Conservation (phyloP, 2,113 vertebrate species). For the Callipepla californica region DNA sequence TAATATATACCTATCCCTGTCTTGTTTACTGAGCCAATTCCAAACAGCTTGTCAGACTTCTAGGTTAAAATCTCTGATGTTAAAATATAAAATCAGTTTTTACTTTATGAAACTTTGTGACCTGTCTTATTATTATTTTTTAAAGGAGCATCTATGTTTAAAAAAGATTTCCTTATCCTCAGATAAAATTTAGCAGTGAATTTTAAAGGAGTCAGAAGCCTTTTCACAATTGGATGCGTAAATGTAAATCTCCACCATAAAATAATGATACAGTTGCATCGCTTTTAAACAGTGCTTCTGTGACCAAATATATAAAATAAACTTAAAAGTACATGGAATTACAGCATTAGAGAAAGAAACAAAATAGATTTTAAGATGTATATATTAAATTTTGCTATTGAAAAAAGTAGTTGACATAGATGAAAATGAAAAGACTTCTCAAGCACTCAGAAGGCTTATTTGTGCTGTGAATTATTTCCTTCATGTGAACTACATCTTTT, state of each 20-base stretch:
- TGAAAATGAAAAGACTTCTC: not conserved
- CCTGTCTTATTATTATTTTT: not conserved
- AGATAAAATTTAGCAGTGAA: not conserved
- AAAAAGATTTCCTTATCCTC: not conserved
- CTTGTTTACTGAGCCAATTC: not conserved
- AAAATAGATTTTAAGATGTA: not conserved
- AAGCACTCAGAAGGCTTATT: not conserved
- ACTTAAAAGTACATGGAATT: not conserved
- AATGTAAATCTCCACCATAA: not conserved
- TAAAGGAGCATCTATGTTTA: not conserved
- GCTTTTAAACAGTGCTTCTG: not conserved
- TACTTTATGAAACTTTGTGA: not conserved
- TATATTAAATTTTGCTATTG: not conserved
- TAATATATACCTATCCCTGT: not conserved
- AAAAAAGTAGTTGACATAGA: not conserved
- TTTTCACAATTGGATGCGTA: not conserved
- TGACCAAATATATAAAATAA: not conserved
- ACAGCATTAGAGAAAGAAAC: not conserved
- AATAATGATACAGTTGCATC: not conserved
- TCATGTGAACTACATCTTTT: not conserved
- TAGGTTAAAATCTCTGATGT: not conserved
- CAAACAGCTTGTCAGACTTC: not conserved
- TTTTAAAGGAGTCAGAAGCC: not conserved
- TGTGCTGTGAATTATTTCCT: not conserved
- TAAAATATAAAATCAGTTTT: not conserved